Conservation (phyloP, 1,140 invertebrate genomes). For the Steinernema feltiae region DNA sequence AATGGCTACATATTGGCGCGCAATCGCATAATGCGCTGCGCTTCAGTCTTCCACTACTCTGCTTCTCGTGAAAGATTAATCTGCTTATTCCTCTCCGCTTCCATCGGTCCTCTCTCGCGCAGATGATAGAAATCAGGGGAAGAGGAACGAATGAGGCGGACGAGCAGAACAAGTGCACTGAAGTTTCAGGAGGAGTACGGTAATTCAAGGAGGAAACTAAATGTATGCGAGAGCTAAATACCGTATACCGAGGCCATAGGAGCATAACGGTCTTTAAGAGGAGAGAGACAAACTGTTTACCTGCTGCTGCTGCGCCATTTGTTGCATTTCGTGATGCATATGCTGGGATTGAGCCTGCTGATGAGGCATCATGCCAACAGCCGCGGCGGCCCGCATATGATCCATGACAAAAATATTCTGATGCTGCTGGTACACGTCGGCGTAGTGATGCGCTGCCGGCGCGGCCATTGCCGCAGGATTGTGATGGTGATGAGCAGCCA, state of each 20-base stretch:
- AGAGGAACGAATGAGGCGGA: neutral
- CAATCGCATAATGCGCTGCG: conserved; percentile 2
- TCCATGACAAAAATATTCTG: conserved; percentile 4
- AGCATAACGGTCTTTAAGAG: neutral
- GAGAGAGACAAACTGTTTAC: neutral
- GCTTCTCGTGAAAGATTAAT: conserved; percentile 14
- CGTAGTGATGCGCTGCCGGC: neutral
- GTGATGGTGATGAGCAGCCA: neutral
- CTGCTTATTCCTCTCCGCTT: conserved; percentile 9
- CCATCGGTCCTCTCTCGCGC: neutral
- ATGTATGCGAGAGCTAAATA: no score
- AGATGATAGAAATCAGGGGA: neutral
- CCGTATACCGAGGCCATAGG: neutral
- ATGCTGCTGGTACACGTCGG: conserved; percentile 12
- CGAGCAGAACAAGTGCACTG: no score
- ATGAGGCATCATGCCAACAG: neutral
- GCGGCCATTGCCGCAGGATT: neutral
- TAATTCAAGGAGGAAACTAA: no score
- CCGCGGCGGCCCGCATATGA: neutral
- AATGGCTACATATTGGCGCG: neutral
- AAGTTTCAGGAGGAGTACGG: no score
- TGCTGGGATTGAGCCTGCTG: conserved; percentile 20
- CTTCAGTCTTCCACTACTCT: conserved; percentile 3
- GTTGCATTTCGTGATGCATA: conserved; percentile 65
- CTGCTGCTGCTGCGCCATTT: conserved; percentile 68